phyloP scores from a whole-genome alignment of 2,113 vertebrate genomes.

The Origma solitaria region DNA sequence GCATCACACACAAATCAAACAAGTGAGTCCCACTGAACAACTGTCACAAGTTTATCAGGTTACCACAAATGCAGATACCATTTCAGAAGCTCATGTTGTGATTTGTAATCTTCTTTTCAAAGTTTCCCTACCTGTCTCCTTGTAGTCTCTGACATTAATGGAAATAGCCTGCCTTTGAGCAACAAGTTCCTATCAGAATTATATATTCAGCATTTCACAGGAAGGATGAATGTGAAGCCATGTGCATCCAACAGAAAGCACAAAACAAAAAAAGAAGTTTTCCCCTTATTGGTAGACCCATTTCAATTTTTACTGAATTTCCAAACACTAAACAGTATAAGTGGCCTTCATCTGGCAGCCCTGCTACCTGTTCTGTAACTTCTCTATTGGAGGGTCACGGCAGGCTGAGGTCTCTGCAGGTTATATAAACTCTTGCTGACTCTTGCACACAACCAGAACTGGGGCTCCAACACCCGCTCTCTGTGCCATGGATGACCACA shows the following conservation, averaged over 20 bases:
- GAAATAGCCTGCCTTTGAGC: neutral
- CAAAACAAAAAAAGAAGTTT: neutral
- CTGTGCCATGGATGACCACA: neutral
- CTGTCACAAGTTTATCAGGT: neutral
- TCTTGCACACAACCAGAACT: neutral
- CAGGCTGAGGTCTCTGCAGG: neutral
- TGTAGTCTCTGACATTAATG: neutral
- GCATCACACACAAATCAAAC: neutral
- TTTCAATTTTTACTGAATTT: neutral
- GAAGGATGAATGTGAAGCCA: neutral
- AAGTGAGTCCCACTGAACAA: neutral
- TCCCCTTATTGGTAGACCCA: fast-evolving
- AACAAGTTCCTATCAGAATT: neutral
- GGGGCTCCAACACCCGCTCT: fast-evolving
- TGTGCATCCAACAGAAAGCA: neutral
- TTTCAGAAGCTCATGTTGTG: neutral
- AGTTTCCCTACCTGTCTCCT: neutral
- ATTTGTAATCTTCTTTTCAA: neutral
- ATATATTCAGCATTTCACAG: neutral
- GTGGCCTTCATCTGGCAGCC: neutral
- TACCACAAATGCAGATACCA: neutral
- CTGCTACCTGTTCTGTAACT: neutral
- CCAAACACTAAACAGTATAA: neutral
- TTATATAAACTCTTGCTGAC: neutral
- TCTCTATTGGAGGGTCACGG: fast-evolving